Evolutionary conservation across 2,888 invertebrate genomes (phyloP), one percentile per base, ranked within the genome.

Genomic region (Maniola hyperantus): DNA sequence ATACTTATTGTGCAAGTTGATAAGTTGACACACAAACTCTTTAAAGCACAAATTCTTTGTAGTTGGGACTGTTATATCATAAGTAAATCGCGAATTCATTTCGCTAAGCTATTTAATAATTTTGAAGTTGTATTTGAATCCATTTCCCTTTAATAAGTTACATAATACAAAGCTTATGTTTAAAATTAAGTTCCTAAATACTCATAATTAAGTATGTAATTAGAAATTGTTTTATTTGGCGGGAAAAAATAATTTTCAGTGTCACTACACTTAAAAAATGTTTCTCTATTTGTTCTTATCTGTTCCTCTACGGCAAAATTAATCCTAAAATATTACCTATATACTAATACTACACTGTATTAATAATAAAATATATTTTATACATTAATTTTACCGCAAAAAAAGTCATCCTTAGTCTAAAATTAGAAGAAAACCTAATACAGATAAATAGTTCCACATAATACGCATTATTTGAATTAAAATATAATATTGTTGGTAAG

Each of bases 291-390:
- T 61, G 8, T 58, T 53, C 46, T 54, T 55, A 46, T 8, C 57
- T 20, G 39, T 57, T 42, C 39, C 57, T 64, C 63, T 18, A 66
- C 71, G 71, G 71, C 66, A 71, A 69, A 71, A 71, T 69, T 71
- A 71, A 69, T 60, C 57, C 65, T 69, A 71, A 69, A 71, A 71
- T 71, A 71, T 67, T 69, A 71, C 39, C 71, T 71, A 71, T 71
- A 44, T 71, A 71, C 68, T 71, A 71, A 71, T 71, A 71, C 65
- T 65, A 69, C 42, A 44, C 63, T 61, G 65, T 69, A 71, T 68
- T 69, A 71, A 71, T 71, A 71, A 69, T 69, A 71, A 70, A 69
- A 69, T 68, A 71, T 71, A 71, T 71, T 71, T 71, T 69, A 69
- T 42, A 57, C 63, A 69, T 69, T 71, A 71, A 69, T 71, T 71